Percentiles rank a stretch among this genome's conserved stretches.
These are phyloP conservation scores for Dryobates pubescens DNA, from an alignment of 2,797 vertebrate genomes.

Conservation along the genomic window DNA sequence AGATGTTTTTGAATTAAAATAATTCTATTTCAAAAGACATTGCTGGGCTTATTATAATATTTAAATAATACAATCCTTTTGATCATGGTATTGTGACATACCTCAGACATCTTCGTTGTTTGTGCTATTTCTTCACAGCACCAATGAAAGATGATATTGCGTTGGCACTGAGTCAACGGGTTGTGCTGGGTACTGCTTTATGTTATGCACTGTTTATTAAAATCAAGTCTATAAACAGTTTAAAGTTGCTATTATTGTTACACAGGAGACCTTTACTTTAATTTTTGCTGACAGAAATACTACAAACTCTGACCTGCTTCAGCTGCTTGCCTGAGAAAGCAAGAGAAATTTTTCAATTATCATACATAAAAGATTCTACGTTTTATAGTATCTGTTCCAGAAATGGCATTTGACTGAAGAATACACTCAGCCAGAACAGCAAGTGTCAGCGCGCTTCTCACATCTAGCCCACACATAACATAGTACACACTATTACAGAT, in stretches of 20 bases:
- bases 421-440: not conserved
- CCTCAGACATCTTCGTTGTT: slow-evolving; percentile 77
- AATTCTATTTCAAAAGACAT: slow-evolving; percentile 75
- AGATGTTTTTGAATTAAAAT: slow-evolving; percentile 79
- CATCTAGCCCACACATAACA: no score
- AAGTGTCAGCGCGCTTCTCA: not conserved
- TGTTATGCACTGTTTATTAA: slow-evolving; percentile 61
- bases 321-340: slow-evolving; percentile 33
- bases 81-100: slow-evolving; percentile 77
- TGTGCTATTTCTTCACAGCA: slow-evolving; percentile 65
- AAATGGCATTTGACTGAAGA: not conserved
- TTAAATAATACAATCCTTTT: slow-evolving; percentile 75
- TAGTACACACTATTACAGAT: not conserved
- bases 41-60: slow-evolving; percentile 68
- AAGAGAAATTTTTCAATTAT: not conserved
- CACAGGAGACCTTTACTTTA: slow-evolving; percentile 64
- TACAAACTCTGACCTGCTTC: slow-evolving; percentile 45
- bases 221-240: slow-evolving; percentile 71
- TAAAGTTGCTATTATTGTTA: slow-evolving; percentile 58
- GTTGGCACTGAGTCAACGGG: slow-evolving; percentile 62
- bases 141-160: slow-evolving; percentile 66
- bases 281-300: slow-evolving; percentile 66
- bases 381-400: not conserved
- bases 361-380: not conserved
- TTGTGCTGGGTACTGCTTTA: slow-evolving; percentile 35